phyloP scores from a whole-genome alignment of 2,113 vertebrate species.

The Perca flavescens region DNA sequence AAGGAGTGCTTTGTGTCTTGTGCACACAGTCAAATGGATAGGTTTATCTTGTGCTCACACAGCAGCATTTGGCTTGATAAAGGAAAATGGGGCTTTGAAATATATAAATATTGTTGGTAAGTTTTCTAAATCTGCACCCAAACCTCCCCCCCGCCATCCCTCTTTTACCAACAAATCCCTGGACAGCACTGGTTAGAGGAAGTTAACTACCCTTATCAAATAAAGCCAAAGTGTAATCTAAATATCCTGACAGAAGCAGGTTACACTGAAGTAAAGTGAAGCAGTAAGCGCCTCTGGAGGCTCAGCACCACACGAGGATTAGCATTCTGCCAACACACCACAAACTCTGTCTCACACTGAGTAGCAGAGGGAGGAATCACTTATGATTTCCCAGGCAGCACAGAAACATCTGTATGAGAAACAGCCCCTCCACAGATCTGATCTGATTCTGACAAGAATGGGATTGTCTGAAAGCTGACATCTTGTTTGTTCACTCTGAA shows the following conservation, averaged over 20 bases:
- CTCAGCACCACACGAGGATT: conserved; percentile 31
- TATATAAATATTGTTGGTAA: not conserved
- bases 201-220: not conserved
- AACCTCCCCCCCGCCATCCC: not conserved
- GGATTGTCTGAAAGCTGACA: not conserved
- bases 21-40: too few species aligned
- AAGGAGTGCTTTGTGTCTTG: not conserved
- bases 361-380: conserved; percentile 25
- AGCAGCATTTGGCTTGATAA: not conserved
- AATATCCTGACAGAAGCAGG: conserved; percentile 34
- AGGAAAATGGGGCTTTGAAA: not conserved
- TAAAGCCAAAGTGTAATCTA: conserved; percentile 5
- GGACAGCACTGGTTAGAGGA: conserved; percentile 4
- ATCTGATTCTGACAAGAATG: conserved; percentile 10
- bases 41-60: not conserved
- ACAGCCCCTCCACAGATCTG: not conserved
- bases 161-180: not conserved
- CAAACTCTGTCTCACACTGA: conserved; percentile 30
- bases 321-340: conserved; percentile 44
- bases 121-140: not conserved
- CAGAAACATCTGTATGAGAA: conserved; percentile 3
- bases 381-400: conserved; percentile 43
- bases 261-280: not conserved
- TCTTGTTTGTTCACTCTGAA: not conserved
- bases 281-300: conserved; percentile 1